phyloP scores from a whole-genome alignment of 2,888 invertebrate species.

The Aspidiotus destructor region DNA sequence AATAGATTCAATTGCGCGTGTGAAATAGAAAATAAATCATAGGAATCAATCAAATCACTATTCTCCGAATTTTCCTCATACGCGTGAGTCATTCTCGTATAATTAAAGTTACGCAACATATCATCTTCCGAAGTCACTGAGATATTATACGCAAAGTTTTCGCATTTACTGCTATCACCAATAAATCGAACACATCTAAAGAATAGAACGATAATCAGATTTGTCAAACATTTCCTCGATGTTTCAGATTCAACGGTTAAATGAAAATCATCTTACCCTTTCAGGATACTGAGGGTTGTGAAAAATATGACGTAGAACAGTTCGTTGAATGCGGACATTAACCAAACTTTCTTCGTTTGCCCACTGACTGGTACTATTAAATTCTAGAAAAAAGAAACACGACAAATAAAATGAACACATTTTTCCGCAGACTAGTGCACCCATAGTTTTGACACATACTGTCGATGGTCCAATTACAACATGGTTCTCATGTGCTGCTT shows the following conservation, averaged over 20 bases:
- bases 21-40: conserved; percentile 23
- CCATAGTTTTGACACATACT: conserved; percentile 25
- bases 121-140: conserved; percentile 13
- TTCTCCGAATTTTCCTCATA: conserved; percentile 29
- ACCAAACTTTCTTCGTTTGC: conserved; percentile 20
- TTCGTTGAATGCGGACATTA: conserved; percentile 25
- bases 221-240: background rate
- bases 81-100: conserved; percentile 27
- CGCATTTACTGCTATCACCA: conserved; percentile 29
- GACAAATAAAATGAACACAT: background rate
- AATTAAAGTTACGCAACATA: conserved; percentile 26
- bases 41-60: conserved; percentile 27
- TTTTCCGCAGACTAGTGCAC: background rate
- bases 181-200: conserved; percentile 30
- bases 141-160: conserved; percentile 27
- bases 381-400: conserved; percentile 4
- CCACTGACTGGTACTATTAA: conserved; percentile 18
- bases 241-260: background rate
- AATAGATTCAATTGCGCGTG: conserved; percentile 14
- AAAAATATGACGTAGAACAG: conserved; percentile 23
- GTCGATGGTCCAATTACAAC: conserved; percentile 33
- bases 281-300: conserved; percentile 13
- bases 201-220: background rate
- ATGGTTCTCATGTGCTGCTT: conserved; percentile 36
- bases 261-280: conserved; percentile 10